phyloP scores from a whole-genome alignment of 1,140 invertebrate species.

The Homarus americanus region DNA sequence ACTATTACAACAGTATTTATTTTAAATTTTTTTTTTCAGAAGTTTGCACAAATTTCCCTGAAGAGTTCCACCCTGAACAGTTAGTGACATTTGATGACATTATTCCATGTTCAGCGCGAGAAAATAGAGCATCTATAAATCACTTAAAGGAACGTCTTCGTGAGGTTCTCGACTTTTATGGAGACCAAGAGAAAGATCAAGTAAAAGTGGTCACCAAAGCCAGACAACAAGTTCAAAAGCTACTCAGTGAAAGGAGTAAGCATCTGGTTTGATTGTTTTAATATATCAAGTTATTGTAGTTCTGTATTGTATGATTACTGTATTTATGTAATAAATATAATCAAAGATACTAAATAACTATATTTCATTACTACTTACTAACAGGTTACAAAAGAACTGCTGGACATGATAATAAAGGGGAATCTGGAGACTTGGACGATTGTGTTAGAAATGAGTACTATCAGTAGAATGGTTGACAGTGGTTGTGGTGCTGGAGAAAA shows the following conservation, averaged over 20 bases:
- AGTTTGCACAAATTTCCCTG: constrained; percentile 79
- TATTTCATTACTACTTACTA: no score
- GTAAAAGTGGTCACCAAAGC: not conserved
- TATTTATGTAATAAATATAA: no score
- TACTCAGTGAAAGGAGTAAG: constrained; percentile 13
- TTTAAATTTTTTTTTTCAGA: constrained; percentile 4
- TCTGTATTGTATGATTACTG: no score
- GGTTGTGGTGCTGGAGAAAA: no score
- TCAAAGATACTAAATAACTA: no score
- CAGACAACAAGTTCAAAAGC: not conserved
- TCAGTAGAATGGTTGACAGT: no score
- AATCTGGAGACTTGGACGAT: no score
- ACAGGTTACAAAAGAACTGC: no score
- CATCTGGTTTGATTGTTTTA: not conserved
- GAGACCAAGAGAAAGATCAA: constrained; percentile 3
- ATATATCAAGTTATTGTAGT: no score
- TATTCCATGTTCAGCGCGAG: constrained; percentile 76
- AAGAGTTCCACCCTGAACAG: constrained; percentile 84
- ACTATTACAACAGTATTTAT: not conserved
- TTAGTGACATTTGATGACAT: constrained; percentile 85
- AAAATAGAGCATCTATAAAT: constrained; percentile 52
- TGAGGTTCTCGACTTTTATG: constrained; percentile 22
- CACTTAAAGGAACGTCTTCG: constrained; percentile 54
- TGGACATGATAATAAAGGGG: no score
- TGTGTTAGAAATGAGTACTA: no score